These are phyloP conservation scores for Saccostrea glomerata DNA, from an alignment of 1,140 invertebrate genomes.

Conservation along the genomic window DNA sequence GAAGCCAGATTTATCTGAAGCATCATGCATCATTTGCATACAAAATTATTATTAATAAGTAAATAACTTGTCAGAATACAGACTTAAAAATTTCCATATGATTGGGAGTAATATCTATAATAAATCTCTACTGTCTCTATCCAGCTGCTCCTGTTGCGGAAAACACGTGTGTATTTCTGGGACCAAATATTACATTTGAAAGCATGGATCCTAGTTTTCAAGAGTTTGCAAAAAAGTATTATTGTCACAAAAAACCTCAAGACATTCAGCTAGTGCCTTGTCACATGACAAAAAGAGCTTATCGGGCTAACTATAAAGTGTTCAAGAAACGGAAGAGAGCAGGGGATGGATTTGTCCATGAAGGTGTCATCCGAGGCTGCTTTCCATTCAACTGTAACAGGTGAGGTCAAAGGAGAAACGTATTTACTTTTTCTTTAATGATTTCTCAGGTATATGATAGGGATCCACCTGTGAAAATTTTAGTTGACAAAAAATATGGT, in stretches of 20 bases:
- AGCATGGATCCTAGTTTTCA: not conserved
- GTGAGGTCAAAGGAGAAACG: not conserved
- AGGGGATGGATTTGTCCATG: not conserved
- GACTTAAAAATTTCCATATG: not conserved
- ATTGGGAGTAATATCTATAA: not conserved
- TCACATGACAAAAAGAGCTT: not conserved
- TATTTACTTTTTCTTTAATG: no score
- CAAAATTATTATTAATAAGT: no score
- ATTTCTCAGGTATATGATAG: no score
- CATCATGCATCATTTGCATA: no score
- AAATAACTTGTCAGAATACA: not conserved
- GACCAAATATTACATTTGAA: not conserved
- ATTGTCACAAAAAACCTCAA: constrained; percentile 7
- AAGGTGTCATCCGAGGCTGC: not conserved
- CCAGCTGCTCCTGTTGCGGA: not conserved
- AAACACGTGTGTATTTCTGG: not conserved
- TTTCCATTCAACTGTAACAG: not conserved
- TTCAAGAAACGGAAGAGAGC: not conserved
- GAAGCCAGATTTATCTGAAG: no score
- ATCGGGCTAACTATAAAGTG: constrained; percentile 1
- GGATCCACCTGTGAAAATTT: no score
- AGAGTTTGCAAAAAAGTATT: not conserved
- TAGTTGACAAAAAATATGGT: no score
- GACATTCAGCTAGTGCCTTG: constrained; percentile 13
- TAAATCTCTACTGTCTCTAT: not conserved